Conservation (phyloP, 2,888 invertebrate species). For the Rhingia rostrata region DNA sequence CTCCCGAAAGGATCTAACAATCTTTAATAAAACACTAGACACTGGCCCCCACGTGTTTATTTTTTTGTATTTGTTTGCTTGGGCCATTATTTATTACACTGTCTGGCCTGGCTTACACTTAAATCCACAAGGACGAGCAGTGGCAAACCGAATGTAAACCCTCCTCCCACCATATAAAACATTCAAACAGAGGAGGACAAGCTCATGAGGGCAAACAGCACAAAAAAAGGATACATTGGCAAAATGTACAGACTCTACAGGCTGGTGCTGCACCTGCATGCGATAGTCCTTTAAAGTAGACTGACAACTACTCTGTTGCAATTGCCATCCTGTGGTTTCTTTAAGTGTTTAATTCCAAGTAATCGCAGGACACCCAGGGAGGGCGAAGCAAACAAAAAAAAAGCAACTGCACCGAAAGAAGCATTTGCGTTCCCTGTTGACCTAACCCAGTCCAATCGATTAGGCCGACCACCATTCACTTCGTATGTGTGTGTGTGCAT, state of each 20-base stretch:
- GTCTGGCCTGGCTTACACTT: slow-evolving; percentile 53
- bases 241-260: slow-evolving; percentile 43
- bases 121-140: slow-evolving; percentile 21
- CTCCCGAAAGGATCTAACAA: slow-evolving; percentile 62
- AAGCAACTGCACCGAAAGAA: neutral
- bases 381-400: neutral
- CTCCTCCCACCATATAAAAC: slow-evolving; percentile 24
- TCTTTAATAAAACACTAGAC: slow-evolving; percentile 68
- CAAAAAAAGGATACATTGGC: slow-evolving; percentile 5
- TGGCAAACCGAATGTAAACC: slow-evolving; percentile 4
- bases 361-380: neutral
- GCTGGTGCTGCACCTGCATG: slow-evolving; percentile 21
- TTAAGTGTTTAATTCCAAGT: slow-evolving; percentile 50
- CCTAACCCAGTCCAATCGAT: slow-evolving; percentile 50
- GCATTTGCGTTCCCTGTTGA: neutral
- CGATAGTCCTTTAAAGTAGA: slow-evolving; percentile 15
- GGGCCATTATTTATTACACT: slow-evolving; percentile 53
- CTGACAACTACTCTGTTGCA: slow-evolving; percentile 13
- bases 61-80: slow-evolving; percentile 8
- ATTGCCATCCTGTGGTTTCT: slow-evolving; percentile 49
- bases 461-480: slow-evolving; percentile 4
- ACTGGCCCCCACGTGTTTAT: slow-evolving; percentile 9
- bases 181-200: slow-evolving; percentile 5
- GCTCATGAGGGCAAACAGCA: neutral
- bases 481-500: slow-evolving; percentile 3